Evolutionary conservation across 2,113 vertebrate species (phyloP), one percentile per base, ranked within the genome.

Genomic region (Brachionichthys hirsutus): DNA sequence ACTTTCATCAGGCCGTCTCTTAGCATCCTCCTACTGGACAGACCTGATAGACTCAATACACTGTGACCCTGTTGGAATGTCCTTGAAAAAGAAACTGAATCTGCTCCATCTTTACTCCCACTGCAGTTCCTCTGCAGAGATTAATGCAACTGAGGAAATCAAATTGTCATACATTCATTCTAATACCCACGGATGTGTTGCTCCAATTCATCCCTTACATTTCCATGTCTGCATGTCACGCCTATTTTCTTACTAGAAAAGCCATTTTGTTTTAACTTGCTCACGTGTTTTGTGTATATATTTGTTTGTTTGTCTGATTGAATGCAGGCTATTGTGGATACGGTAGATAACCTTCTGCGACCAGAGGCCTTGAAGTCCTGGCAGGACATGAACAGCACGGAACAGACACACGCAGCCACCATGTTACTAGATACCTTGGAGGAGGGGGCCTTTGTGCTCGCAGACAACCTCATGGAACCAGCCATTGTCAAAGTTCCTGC

Each of bases 381-480:
- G 97, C 93, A 90, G 40, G 95, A 98, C 86, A 99, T 98, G 97
- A 99, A 99, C 91, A 93, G 92, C 75, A 96, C 96, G 0, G 96
- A 98, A 80, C 96, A 98, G 89, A 95, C 95, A 0, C 96, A 99
- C 3, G 94, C 96, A 2, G 96, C 97, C 77, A 99, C 97, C 3
- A 98, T 99, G 97, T 87, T 99, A 84, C 92, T 98, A 13, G 97
- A 99, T 76, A 99, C 97, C 0, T 51, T 99, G 58, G 96, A 99
- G 89, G 97, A 99, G 89, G 96, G 97, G 10, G 97, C 97, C 19
- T 99, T 99, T 70, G 96, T 99, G 76, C 91, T 99, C 15, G 97
- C 97, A 35, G 97, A 99, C 89, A 99, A 99, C 86, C 94, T 98
- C 16, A 93, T 96, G 81, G 96, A 98, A 82, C 95, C 97, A 9